Base-by-base conservation (phyloP, 2,113 vertebrate species). In the Cisticola juncidis region DNA sequence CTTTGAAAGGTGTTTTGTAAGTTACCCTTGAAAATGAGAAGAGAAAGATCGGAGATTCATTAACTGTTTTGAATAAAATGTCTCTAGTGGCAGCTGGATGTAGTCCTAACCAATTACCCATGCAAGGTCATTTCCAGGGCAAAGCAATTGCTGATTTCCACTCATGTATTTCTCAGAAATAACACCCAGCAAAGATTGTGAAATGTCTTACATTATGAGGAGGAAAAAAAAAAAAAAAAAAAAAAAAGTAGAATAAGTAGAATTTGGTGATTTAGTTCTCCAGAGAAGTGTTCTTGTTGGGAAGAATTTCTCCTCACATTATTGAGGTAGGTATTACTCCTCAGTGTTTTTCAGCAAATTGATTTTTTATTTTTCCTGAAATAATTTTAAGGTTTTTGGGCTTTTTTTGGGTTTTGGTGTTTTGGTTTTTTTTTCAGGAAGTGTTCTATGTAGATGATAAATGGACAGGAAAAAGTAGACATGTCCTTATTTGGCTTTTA, bases 201-300 rank as follows among this genome's bases (percentile, higher is more conserved):
- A 57, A 85, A 79, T 8, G 1, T 26, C 2, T 21, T 71, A 31
- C 12, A 6, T 47, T 70, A 48, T 29, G 18, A 11, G 13, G 26
- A 7, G 3, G 3, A 17, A 3, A 6, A 28, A 3, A 3, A 45
- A 47, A 26, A 17, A 36, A 38, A 19, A 16, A 47, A n/a, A n/a
- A n/a, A n/a, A n/a, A n/a, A n/a, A n/a, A n/a, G n/a, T n/a, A n/a
- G n/a, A n/a, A n/a, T n/a, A n/a, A 12, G 11, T 25, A 57, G 44
- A 91, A 72, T 76, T 83, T 45, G 36, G 45, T 77, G 26, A 56
- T 48, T 21, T 71, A 8, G 29, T 68, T 85, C 8, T 94, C 14
- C 44, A 58, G 38, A 81, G 35, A 19, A 40, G 2, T 38, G 42
- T 62, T 77, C 21, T 64, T 61, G 2, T 38, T 70, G 23, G 7